Conservation (phyloP, 1,140 invertebrate species). For the Pomacea maculata region DNA sequence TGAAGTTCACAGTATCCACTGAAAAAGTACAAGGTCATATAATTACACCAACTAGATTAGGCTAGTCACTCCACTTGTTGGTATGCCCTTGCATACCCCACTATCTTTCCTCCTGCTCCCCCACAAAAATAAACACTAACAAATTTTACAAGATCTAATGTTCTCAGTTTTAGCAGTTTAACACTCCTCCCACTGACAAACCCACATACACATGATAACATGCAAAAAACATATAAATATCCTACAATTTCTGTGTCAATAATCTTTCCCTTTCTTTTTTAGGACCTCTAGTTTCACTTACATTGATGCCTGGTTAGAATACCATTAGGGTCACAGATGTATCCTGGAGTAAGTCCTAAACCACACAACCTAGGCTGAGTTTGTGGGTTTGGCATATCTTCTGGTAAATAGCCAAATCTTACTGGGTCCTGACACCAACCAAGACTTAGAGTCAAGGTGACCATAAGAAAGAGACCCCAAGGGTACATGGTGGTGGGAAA, state of each 20-base stretch:
- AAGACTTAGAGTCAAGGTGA: conserved; percentile 1
- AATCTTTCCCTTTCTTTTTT: neutral
- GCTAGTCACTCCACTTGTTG: no score
- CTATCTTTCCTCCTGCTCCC: neutral
- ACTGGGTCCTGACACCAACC: conserved; percentile 3
- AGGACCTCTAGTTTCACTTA: conserved; percentile 22
- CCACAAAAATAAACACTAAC: neutral
- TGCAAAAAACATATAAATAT: neutral
- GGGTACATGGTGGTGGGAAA: conserved; percentile 1
- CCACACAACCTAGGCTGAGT: conserved; percentile 33
- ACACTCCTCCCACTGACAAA: neutral
- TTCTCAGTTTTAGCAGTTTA: no score
- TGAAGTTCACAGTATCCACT: conserved; percentile 39
- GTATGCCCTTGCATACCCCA: no score
- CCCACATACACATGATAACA: neutral
- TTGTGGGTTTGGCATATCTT: conserved; percentile 38
- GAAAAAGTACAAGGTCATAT: conserved; percentile 9
- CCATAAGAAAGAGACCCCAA: neutral
- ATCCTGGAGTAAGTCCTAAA: conserved; percentile 21
- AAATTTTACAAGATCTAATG: neutral
- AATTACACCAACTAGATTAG: neutral
- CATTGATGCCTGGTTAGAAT: conserved; percentile 32
- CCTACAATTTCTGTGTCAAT: no score
- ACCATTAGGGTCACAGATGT: conserved; percentile 44
- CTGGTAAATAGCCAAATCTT: conserved; percentile 24